These are phyloP conservation scores for Microtus ochrogaster DNA, from an alignment of 2,113 vertebrate genomes.

Conservation along the genomic window DNA sequence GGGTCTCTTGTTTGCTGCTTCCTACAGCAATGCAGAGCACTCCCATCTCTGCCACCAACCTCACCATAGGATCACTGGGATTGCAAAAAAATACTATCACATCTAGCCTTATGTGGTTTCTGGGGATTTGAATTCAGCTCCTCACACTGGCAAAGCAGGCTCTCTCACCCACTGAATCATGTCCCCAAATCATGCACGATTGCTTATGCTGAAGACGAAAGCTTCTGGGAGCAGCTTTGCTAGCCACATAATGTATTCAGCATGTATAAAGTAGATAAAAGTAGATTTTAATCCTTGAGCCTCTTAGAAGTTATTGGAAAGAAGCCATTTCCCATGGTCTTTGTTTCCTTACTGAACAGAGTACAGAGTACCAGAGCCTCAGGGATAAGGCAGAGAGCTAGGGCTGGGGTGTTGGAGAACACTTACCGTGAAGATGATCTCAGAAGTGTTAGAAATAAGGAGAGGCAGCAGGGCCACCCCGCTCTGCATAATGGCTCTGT, in stretches of 20 bases:
- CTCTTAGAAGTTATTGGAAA: background rate
- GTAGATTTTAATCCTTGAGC: background rate
- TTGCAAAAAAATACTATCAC: background rate
- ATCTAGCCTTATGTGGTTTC: background rate
- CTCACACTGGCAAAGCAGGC: background rate
- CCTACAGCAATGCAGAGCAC: background rate
- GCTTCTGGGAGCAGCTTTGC: background rate
- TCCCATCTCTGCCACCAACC: background rate
- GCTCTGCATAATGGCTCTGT: conserved; percentile 89
- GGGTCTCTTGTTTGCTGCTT: background rate
- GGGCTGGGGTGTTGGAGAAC: background rate
- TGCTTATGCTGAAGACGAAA: too few species aligned
- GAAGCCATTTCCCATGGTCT: background rate
- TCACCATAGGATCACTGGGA: background rate
- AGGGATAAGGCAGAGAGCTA: background rate
- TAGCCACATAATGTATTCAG: background rate
- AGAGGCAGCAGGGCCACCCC: conserved; percentile 82
- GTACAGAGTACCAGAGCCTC: background rate
- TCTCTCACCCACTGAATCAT: background rate
- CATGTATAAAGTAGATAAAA: background rate
- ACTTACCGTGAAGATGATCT: conserved; percentile 31
- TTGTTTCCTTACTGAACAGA: background rate
- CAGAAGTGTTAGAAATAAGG: conserved; percentile 47
- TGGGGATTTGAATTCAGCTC: background rate
- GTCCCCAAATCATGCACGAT: too few species aligned